Evolutionary conservation across 2,113 vertebrate species (phyloP), one percentile per base, ranked within the genome.

Genomic region (Rutilus rutilus): DNA sequence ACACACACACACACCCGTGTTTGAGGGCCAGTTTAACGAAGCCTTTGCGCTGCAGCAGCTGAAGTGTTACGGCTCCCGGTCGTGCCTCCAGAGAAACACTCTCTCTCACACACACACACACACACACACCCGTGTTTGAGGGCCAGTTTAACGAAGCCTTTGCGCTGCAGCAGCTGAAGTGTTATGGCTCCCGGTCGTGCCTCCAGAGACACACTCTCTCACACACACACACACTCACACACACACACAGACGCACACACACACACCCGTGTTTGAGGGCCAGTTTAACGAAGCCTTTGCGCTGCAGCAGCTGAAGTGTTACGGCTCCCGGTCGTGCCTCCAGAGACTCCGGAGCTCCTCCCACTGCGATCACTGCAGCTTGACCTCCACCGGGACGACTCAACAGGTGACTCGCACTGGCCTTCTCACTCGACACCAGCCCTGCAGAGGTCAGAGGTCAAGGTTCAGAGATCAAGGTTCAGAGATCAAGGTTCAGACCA

Each of bases 321-420:
- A 91, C 59, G 1, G 93, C 92, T 79, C 95, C 95, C 0, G 95
- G 94, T 4, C 94, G 91, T 3, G 95, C 94, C 0, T 95, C 95
- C 85, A 95, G 91, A 36, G 94, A 82, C 87, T 95, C 94, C 0
- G 93, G 86, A 85, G 94, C 92, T 78, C 94, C 95, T 0, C 94
- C 95, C 84, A 95, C 92, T 0, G 93, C 94, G 10, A 95, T 21
- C 30, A 95, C 94, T 0, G 93, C 94, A 0, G 89, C 93, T 1
- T 93, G 88, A 2, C 94, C 94, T 23, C 94, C 94, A 17, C 85
- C 84, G 0, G 92, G 91, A 85, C 45, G 92, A 92, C 71, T 90
- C 45, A 92, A 50, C 36, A 91, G 83, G 67, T 87, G 81, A 75
- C 79, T 91, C 27, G 90, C 88, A 33, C 91, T 92, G 52, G 86